Conservation (phyloP, 2,113 vertebrate species). For the Ia io region DNA sequence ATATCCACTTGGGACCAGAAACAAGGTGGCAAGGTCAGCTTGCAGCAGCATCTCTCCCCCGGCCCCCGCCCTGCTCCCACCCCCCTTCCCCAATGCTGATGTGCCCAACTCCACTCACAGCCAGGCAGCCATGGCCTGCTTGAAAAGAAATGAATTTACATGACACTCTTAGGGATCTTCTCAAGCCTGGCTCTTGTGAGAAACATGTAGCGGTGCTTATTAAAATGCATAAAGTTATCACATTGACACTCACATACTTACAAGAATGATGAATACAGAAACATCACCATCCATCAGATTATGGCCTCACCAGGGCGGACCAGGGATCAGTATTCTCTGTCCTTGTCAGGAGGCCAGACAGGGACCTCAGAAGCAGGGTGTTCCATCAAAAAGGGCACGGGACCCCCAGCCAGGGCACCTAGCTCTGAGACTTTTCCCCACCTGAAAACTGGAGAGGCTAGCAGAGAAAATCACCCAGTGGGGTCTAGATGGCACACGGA, state of each 20-base stretch:
- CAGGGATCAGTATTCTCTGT: not conserved
- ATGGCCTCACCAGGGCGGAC: not conserved
- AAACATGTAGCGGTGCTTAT: not conserved
- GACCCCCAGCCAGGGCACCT: not conserved
- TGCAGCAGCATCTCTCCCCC: not conserved
- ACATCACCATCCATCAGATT: not conserved
- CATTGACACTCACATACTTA: not conserved
- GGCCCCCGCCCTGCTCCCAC: too few relatives aligned
- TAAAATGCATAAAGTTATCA: not conserved
- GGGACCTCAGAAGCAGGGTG: not conserved
- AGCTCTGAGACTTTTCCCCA: not conserved
- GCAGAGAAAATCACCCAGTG: not conserved
- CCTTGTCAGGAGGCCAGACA: not conserved
- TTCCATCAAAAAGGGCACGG: not conserved
- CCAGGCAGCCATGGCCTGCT: not conserved
- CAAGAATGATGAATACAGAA: not conserved
- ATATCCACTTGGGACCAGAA: not conserved
- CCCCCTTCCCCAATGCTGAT: not conserved
- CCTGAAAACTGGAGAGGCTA: not conserved
- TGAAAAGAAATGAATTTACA: conserved; percentile 8
- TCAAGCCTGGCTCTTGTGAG: not conserved
- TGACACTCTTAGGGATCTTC: not conserved
- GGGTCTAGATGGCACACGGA: not conserved
- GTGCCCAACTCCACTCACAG: not conserved
- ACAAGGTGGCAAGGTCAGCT: not conserved